phyloP scores from a whole-genome alignment of 2,888 invertebrate species.

The Rhamnusium bicolor region DNA sequence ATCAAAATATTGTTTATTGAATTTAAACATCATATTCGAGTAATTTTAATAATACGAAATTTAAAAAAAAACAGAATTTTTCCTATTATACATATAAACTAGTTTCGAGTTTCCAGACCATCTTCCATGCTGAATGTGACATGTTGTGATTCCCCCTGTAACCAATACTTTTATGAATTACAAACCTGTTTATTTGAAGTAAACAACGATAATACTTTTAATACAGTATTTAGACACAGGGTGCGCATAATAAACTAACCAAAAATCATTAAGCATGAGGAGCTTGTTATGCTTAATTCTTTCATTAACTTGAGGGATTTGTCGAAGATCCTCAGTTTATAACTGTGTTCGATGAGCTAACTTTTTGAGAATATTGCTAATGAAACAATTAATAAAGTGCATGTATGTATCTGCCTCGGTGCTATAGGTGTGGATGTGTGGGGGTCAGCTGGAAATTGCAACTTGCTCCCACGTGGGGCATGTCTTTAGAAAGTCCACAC shows the following conservation, averaged over 20 bases:
- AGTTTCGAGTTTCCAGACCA: no score
- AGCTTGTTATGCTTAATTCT: conserved; percentile 10
- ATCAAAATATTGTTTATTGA: no score
- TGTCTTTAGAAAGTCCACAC: conserved; percentile 97
- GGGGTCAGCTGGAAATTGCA: conserved; percentile 93
- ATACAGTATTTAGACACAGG: conserved; percentile 35
- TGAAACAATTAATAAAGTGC: not conserved
- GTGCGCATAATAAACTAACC: conserved; percentile 29
- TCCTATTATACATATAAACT: no score
- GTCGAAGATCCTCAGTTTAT: not conserved
- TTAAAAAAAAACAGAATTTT: no score
- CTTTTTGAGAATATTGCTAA: not conserved
- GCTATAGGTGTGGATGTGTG: conserved; percentile 96
- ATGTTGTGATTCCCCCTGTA: no score
- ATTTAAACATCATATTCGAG: no score
- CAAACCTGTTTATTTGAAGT: no score
- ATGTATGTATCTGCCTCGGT: conserved; percentile 27
- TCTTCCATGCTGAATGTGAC: no score
- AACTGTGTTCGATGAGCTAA: not conserved
- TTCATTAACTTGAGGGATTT: not conserved
- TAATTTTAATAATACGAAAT: no score
- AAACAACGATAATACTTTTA: no score
- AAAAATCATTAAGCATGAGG: conserved; percentile 7
- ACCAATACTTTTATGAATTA: no score
- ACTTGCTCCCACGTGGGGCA: conserved; percentile 97